Evolutionary conservation across 2,888 invertebrate species (phyloP).

Genomic region (Tenthredo livida): DNA sequence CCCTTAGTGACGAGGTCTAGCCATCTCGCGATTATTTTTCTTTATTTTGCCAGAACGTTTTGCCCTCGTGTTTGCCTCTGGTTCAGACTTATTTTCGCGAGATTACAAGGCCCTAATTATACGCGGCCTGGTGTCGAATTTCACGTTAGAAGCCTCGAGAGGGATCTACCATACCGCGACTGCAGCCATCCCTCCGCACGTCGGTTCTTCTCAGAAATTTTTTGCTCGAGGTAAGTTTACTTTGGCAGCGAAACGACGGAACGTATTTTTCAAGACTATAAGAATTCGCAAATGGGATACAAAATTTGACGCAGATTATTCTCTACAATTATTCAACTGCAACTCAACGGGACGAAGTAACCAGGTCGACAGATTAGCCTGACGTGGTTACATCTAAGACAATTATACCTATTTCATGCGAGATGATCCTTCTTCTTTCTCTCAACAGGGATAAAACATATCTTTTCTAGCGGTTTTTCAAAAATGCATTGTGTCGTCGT

Average conservation of each 20-base stretch:
- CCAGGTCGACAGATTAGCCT: neutral
- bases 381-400: neutral
- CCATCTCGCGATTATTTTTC: slow-evolving; percentile 5
- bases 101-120: slow-evolving; percentile 67
- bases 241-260: slow-evolving; percentile 59
- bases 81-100: slow-evolving; percentile 44
- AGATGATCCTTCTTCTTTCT: neutral
- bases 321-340: slow-evolving; percentile 1
- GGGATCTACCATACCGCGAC: slow-evolving; percentile 41
- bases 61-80: slow-evolving; percentile 10
- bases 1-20: slow-evolving; percentile 24
- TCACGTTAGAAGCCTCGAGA: slow-evolving; percentile 58
- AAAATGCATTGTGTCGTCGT: slow-evolving; percentile 13
- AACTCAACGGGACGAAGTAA: neutral
- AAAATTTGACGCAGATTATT: slow-evolving; percentile 2
- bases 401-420: too few species aligned
- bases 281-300: neutral
- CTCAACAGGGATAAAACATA: neutral
- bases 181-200: slow-evolving; percentile 52
- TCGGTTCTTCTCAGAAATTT: slow-evolving; percentile 62
- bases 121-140: slow-evolving; percentile 66
- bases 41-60: slow-evolving; percentile 27
- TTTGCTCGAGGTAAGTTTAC: slow-evolving; percentile 62
- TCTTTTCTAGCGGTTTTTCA: neutral
- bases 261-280: neutral